Base-by-base conservation (phyloP, 2,797 vertebrate species). In the Nasua narica region DNA sequence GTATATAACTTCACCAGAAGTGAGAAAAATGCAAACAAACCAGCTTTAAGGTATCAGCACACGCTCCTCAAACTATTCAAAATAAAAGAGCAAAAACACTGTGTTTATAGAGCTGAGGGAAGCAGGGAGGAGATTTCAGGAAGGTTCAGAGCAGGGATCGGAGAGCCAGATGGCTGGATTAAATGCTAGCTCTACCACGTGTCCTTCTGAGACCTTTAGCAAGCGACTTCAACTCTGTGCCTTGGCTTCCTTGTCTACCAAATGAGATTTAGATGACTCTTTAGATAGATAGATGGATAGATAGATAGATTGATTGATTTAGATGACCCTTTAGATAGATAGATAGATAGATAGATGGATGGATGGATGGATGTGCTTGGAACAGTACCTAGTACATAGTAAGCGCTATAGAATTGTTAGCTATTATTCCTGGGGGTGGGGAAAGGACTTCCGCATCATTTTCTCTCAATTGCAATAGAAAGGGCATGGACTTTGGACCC, bases 101-200 rank as follows among this genome's bases (percentile, higher is more conserved):
- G 2, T 48, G 9, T 7, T 37, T 40, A 48, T 8, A 21, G 70
- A 40, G 52, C n/a, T 35, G 27, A 37, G 77, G 60, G 56, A n/a
- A 40, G 25, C 18, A 29, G 65, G 62, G 18, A 5, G 52, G n/a
- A 21, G 7, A 1, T 69, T 1, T 2, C 0, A 14, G 60, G 19
- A 62, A 50, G 23, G 48, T 35, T 43, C 37, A 40, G 37, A 58
- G 54, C 25, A n/a, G 58, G 21, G 48, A 23, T 32, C 60, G 40
- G 11, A 56, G 15, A 69, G 54, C 65, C 77, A 43, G 32, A 11
- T 13, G 2, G 35, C 35, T 9, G 19, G 23, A 5, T 29, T 43
- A 7, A 70, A 35, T 1, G 32, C 14, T 6, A 23, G 11, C 60
- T 67, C 13, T 29, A 35, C 5, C 12, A 0, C 0, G 15, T 10